Evolutionary conservation across 2,113 vertebrate genomes (phyloP).

Genomic region (Xyliphius kryptos): DNA sequence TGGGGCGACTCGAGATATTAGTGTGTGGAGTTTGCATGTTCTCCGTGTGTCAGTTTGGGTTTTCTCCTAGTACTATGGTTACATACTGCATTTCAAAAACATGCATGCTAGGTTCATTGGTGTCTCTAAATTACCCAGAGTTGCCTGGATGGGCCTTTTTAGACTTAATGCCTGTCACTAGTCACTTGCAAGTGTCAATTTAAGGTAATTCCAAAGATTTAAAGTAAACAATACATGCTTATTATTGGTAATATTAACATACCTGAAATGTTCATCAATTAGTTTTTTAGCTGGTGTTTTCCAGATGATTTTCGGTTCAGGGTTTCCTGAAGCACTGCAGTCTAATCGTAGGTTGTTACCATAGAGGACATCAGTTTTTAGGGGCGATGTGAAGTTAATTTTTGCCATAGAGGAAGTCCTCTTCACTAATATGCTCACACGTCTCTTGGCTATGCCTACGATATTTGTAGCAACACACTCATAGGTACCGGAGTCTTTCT

Average conservation of each 20-base stretch:
- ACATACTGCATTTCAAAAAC: too few relatives aligned
- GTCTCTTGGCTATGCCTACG: constrained; percentile 74
- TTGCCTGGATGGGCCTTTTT: too few relatives aligned
- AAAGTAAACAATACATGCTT: too few relatives aligned
- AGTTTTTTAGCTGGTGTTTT: constrained; percentile 78
- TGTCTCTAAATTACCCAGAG: too few relatives aligned
- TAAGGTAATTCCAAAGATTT: too few relatives aligned
- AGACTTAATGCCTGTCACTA: neutral
- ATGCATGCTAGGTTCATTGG: too few relatives aligned
- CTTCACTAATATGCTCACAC: constrained; percentile 63
- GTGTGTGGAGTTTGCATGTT: too few relatives aligned
- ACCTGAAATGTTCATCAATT: constrained; percentile 83
- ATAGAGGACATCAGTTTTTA: constrained; percentile 64
- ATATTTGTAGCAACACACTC: constrained; percentile 81
- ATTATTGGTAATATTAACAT: constrained; percentile 1
- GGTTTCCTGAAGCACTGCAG: constrained; percentile 80
- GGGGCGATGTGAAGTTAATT: constrained; percentile 76
- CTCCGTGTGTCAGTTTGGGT: too few relatives aligned
- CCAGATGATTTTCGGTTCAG: constrained; percentile 82
- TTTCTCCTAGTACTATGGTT: too few relatives aligned
- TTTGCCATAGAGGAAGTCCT: constrained; percentile 61
- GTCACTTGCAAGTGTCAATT: neutral
- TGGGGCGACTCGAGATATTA: too few relatives aligned
- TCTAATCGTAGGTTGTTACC: constrained; percentile 69
- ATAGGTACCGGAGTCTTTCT: constrained; percentile 74